Evolutionary conservation across 2,797 vertebrate genomes (phyloP), one percentile per base, ranked within the genome.

Genomic region (Mus caroli): DNA sequence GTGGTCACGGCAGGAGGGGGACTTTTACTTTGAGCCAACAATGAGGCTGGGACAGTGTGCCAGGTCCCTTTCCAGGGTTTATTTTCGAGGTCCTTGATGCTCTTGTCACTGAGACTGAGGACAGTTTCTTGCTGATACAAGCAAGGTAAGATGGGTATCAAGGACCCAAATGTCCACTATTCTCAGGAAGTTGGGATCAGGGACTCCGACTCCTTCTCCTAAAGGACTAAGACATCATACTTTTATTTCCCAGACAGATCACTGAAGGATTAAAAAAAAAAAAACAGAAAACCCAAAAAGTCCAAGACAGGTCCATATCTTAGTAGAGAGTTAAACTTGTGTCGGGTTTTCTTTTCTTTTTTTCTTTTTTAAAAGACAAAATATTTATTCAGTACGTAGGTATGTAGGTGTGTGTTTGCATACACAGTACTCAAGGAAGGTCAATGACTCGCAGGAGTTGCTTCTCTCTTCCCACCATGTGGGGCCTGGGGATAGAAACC

Each of bases 161-260:
- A 37, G 76, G 62, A 43, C 86, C 37, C 88, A 76, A 24, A 58
- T 52, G 64, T 73, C 79, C 28, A 43, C 90, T 75, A 73, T 28
- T 64, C 40, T 40, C 20, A 56, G 15, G 56, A 52, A 93, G 46
- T 87, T 31, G 43, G 43, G 43, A 43, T 34, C 14, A 2, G 50
- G 50, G 64, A 7, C 50, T 77, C 69, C 69, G 20, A 62, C 31
- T 54, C 58, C 46, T 78, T 52, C 64, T 78, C 43, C 92, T 20
- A 9, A 69, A 69, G 34, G 67, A 0, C 50, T 56, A 46, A 40
- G 37, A 78, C 10, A 20, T 2, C 2, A 37, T 43, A 28, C 22
- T 87, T 93, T 88, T 50, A 28, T 75, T 94, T 95, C 87, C 87
- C 64, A 79, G 79, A 87, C 82, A 85, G 88, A 69, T 90, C 69